Conservation (phyloP, 2,113 vertebrate genomes). For the Oreochromis spilurus region DNA sequence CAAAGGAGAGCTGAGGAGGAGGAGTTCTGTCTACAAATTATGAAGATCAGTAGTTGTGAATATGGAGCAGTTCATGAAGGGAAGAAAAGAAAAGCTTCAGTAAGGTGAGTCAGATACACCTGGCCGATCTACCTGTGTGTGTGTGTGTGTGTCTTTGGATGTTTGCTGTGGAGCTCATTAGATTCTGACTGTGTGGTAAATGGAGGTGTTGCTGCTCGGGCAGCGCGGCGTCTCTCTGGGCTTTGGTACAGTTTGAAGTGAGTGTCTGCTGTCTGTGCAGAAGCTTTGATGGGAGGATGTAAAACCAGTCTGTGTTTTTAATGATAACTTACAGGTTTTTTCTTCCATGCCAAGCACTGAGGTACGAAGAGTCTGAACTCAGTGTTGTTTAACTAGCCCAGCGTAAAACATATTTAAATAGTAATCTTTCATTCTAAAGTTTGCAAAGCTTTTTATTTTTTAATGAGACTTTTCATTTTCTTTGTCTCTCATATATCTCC, state of each 20-base stretch:
- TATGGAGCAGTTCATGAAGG: background rate
- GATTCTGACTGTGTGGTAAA: background rate
- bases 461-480: background rate
- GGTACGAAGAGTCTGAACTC: background rate
- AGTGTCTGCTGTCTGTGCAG: background rate
- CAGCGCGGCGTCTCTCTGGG: background rate
- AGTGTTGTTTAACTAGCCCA: rapidly evolving
- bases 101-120: background rate
- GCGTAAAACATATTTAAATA: background rate
- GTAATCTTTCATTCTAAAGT: background rate
- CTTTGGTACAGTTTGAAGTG: background rate
- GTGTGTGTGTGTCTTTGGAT: background rate
- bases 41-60: background rate
- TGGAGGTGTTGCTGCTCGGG: background rate
- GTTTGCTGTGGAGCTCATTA: background rate
- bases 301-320: background rate
- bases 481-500: rapidly evolving
- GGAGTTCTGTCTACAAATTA: rapidly evolving
- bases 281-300: background rate
- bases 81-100: background rate
- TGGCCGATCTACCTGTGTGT: background rate
- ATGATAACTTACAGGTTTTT: background rate
- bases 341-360: background rate
- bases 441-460: background rate
- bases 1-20: background rate